Evolutionary conservation across 2,113 vertebrate species (phyloP), one percentile per base, ranked within the genome.

Genomic region (Ophiodon elongatus): DNA sequence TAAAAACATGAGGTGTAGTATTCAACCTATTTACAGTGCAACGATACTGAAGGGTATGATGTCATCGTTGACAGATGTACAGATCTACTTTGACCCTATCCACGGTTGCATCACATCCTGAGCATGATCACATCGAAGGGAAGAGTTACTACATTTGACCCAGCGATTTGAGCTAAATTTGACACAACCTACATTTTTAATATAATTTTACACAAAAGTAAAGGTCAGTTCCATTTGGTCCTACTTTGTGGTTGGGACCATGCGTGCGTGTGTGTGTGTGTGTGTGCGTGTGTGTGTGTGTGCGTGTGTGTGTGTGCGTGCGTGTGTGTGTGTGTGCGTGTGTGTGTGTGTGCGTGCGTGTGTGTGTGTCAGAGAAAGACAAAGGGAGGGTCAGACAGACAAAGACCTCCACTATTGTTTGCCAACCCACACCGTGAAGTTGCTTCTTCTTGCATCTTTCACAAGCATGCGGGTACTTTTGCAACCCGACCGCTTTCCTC

Each of bases 381-480:
- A 79, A 41, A 73, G 52, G 50, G 3, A 73, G 19, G 43, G 19
- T 23, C 63, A 77, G 8, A 67, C 56, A 78, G 23, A 68, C 68
- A 81, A 64, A 64, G 45, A 77, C 29, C 66, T 76, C 29, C 33
- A 52, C 23, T 62, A 54, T 69, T 74, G 73, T 68, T 76, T 77
- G 2, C 62, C n/a, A 72, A 52, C 62, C 60, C 35, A 71, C 50
- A 27, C 0, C 4, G 17, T 47, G 27, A 33, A 39, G 71, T 67
- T 82, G 54, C 65, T 43, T 77, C 47, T 68, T 37, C 35, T 79
- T 59, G 43, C 56, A 52, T 64, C 70, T 68, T 87, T 78, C 84
- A 81, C 73, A 82, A 75, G 60, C 35, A 41, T 63, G 59, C 0
- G 19, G 82, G 39, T 54, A 41, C 39, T 78, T 69, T 66, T 78